Percentiles rank a stretch among this genome's conserved stretches.
Conservation (phyloP, 2,888 invertebrate genomes). For the Anorthoa munda region DNA sequence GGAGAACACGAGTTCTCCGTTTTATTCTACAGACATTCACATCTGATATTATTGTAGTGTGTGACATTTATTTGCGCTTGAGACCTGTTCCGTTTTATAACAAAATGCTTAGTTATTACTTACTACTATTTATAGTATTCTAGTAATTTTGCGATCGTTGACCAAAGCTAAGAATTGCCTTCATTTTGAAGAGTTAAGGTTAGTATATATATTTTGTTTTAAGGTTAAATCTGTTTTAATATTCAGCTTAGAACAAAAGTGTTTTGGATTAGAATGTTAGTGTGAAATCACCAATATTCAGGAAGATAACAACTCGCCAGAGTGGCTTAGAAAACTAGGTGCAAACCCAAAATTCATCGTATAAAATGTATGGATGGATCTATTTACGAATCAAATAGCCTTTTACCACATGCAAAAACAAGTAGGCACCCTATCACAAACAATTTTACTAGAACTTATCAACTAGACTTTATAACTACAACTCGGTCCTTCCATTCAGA, state of each 20-base stretch:
- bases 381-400: too few species aligned
- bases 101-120: slow-evolving; percentile 24
- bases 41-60: slow-evolving; percentile 18
- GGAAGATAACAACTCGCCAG: too few species aligned
- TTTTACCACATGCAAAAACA: too few species aligned
- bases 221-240: slow-evolving; percentile 2
- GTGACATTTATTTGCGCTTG: slow-evolving; percentile 7
- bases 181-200: neutral
- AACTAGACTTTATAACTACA: slow-evolving; percentile 3
- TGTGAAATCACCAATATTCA: neutral
- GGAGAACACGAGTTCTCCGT: too few species aligned
- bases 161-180: neutral
- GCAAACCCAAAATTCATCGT: too few species aligned
- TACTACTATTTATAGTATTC: neutral
- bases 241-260: neutral
- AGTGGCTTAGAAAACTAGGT: too few species aligned
- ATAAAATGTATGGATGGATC: too few species aligned
- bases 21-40: neutral
- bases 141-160: neutral
- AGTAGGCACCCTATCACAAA: too few species aligned
- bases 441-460: neutral
- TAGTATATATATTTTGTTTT: neutral
- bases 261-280: neutral
- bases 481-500: neutral
- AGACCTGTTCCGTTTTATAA: slow-evolving; percentile 8